Evolutionary conservation across 2,888 invertebrate genomes (phyloP).

Genomic region (Heliconius ethilla): DNA sequence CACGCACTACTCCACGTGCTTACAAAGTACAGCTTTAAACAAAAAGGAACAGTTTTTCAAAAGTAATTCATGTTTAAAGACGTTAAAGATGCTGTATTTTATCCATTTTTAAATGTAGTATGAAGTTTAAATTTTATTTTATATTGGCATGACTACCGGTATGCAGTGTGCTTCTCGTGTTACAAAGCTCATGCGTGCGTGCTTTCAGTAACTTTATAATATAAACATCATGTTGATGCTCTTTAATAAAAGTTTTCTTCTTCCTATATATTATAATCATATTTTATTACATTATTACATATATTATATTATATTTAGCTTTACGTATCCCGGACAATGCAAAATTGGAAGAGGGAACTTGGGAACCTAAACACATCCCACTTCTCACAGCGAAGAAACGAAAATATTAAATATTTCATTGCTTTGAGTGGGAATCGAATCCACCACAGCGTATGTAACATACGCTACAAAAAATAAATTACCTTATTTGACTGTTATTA

Average conservation of each 20-base stretch:
- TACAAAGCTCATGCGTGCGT: constrained; percentile 43
- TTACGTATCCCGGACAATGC: no score
- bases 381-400: no score
- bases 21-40: no score
- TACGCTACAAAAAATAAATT: not conserved
- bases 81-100: not conserved
- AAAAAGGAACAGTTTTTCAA: no score
- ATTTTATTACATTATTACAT: not conserved
- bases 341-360: no score
- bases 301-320: not conserved
- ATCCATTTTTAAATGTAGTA: constrained; percentile 8
- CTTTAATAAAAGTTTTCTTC: constrained; percentile 15
- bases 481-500: not conserved
- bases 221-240: constrained; percentile 24
- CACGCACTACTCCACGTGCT: no score
- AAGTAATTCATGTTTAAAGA: not conserved
- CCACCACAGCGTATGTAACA: no score
- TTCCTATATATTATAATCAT: not conserved
- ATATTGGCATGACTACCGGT: constrained; percentile 31
- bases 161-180: constrained; percentile 36
- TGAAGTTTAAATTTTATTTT: constrained; percentile 21
- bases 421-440: no score
- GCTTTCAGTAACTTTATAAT: constrained; percentile 38
- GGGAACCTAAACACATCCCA: no score
- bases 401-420: no score